Conservation (phyloP, 1,140 invertebrate genomes). For the Drosophila teissieri region DNA sequence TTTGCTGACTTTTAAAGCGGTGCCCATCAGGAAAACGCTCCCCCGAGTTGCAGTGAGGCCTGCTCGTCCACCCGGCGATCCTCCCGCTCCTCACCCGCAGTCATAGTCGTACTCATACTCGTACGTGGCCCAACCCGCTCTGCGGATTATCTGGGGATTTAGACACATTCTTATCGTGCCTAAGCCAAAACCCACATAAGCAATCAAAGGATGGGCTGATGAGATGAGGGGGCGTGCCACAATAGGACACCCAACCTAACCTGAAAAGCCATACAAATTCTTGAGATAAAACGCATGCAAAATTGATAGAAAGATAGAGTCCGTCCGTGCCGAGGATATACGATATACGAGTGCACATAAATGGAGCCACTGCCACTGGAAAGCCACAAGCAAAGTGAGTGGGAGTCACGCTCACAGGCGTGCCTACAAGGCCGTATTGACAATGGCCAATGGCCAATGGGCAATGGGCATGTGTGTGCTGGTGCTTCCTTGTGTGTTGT, state of each 20-base stretch:
- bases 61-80: neutral
- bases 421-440: conserved; percentile 65
- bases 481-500: neutral
- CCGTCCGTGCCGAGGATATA: conserved; percentile 27
- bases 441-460: conserved; percentile 46
- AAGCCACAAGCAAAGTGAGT: neutral
- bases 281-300: conserved; percentile 74
- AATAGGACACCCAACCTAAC: conserved; percentile 44
- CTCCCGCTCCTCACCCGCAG: no score
- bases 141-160: conserved; percentile 32
- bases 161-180: conserved; percentile 38
- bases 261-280: conserved; percentile 70
- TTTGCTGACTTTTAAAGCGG: conserved; percentile 38
- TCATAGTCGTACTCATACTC: neutral
- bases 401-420: neutral
- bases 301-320: conserved; percentile 80
- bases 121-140: neutral
- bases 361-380: neutral
- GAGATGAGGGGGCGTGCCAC: conserved; percentile 8
- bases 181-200: conserved; percentile 40
- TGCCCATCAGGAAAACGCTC: conserved; percentile 12
- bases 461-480: conserved; percentile 12
- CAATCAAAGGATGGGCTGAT: conserved; percentile 11
- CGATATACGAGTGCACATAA: conserved; percentile 12
- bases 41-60: neutral